Evolutionary conservation across 53 echinoderm and acorn worm species (phyloP).

Genomic region (Paelopatides confundens): DNA sequence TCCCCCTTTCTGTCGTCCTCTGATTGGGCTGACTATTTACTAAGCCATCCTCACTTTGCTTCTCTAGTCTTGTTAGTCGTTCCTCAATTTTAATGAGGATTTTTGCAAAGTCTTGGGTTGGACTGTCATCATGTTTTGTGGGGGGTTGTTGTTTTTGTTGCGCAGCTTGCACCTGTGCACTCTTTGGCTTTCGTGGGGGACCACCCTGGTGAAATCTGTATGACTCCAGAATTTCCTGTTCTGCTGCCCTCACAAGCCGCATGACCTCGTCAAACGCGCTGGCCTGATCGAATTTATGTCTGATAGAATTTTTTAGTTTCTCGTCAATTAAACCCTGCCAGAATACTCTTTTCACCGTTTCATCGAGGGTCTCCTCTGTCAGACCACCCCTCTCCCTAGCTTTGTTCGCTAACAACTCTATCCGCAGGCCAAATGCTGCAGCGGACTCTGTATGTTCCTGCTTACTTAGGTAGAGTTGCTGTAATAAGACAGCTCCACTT

Average conservation of each 20-base stretch:
- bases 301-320: neutral
- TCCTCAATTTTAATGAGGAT: neutral
- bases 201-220: neutral
- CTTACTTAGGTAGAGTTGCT: neutral
- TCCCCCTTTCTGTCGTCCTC: neutral
- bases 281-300: slow-evolving; percentile 5
- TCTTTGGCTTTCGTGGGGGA: neutral
- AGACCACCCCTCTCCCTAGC: neutral
- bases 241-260: neutral
- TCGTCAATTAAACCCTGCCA: slow-evolving; percentile 19
- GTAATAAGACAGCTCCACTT: slow-evolving; percentile 4
- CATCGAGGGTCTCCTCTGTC: neutral
- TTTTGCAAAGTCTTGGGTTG: neutral
- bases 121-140: neutral
- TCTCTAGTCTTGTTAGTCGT: neutral
- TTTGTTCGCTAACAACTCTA: neutral
- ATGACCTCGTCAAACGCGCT: neutral
- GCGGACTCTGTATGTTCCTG: neutral
- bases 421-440: no score
- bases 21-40: no score
- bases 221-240: slow-evolving; percentile 1
- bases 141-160: neutral
- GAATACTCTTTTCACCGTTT: slow-evolving; percentile 5
- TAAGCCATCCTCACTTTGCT: neutral
- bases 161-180: no score